Base-by-base conservation (phyloP, 2,888 invertebrate genomes). In the Polyommatus icarus region DNA sequence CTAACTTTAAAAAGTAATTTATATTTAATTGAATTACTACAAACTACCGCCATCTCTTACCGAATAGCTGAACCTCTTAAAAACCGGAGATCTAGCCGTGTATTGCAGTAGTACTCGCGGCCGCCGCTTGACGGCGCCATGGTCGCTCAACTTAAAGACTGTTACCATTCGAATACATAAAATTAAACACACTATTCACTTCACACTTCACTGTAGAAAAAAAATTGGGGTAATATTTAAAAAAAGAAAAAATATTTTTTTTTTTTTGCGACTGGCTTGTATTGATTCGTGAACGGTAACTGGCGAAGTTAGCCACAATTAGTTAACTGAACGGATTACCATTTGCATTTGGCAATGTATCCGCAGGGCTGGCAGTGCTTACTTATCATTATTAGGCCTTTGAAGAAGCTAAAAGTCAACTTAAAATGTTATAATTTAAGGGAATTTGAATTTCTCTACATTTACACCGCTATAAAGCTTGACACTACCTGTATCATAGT, bases 121-220 rank as follows among this genome's bases (percentile, higher is more conserved):
- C 88, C 92, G 92, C 91, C 94, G 94, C 93, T 93, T 93, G 92
- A 92, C 88, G 95, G 94, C 91, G 94, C 93, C 94, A 93, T 94
- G 90, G 67, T 95, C 95, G 87, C 94, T 94, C 84, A 95, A 91
- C 80, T 95, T 91, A 87, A 96, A 95, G 91, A 96, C 95, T 91
- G 96, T 96, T 93, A 96, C 96, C 96, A 96, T 96, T 86, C 87
- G 91, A 89, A 88, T 86, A 87, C 93, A 93, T 93, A 87, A 87
- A 91, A 88, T 85, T 73, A 40, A 77, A 18, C 73, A 72, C 59
- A 24, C 24, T 10, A 7, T 54, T 59, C 77, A 77, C 77, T 75
- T 59, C 73, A 77, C 77, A 36, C 67, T 67, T 29, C 18, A 67
- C 29, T 67, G 36, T 67, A 40, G 29, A 76, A 59, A 76, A 24